Evolutionary conservation across 1,140 invertebrate genomes (phyloP), one percentile per base, ranked within the genome.

Genomic region (Luehdorfia chinensis): DNA sequence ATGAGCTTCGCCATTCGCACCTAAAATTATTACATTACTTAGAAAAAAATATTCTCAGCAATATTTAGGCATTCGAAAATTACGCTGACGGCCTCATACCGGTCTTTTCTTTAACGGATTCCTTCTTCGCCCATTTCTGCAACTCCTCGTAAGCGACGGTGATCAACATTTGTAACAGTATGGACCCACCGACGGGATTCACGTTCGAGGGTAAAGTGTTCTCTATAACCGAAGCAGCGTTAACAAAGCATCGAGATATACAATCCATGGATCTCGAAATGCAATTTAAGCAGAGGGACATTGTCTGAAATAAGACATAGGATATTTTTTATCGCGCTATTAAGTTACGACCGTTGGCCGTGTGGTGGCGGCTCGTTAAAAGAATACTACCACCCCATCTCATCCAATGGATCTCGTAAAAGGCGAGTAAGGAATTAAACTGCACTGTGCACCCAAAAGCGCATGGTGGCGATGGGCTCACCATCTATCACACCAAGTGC

Each of bases 231-330:
- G 81, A 63, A 0, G 89, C 83, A 0, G 90, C 84, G 46, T 87
- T 88, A 1, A 88, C 67, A 8, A 94, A 66, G 0, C 87, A 79
- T 14, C 88, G 77, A 0, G 92, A 90, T 4, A 92, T 59, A 49
- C 90, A 92, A 51, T 91, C 89, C 65, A 91, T 88, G 1, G 92
- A 85, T 60, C 93, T 89, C 0, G 88, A 88, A 33, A 94, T 88
- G 58, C 92, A 92, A 0, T 89, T 89, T n/a, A 95, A 70, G 7
- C 92, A 89, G 15, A 94, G 75, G 0, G 92, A 92, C 89, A 93
- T 93, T 6, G 92, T 88, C 87, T 88, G 66, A 13, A 75, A 79
- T 15, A 47, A 47, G 47, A 27, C 12, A 15, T 7, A 2, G 1
- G 31, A 33, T 1, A 18, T 23, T 37, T 36, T 31, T 2, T 23